phyloP scores from a whole-genome alignment of 1,140 invertebrate species.

The Leptinotarsa undecemlineata region DNA sequence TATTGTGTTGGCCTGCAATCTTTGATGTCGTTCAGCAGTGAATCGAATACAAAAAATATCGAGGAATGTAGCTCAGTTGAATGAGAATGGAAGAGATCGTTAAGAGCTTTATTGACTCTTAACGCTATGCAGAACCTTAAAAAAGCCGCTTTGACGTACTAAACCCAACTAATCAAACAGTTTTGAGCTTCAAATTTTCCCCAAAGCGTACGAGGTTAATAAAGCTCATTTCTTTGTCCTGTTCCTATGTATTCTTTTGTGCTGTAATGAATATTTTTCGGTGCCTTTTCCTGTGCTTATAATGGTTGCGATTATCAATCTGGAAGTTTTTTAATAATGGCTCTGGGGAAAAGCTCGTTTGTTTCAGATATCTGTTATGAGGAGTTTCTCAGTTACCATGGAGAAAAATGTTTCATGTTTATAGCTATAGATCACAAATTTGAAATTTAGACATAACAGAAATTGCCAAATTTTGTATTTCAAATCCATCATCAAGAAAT shows the following conservation, averaged over 20 bases:
- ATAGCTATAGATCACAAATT: no score
- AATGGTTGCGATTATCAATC: neutral
- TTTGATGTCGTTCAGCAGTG: no score
- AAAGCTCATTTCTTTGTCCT: neutral
- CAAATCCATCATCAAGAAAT: no score
- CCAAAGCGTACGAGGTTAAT: neutral
- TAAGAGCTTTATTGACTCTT: neutral
- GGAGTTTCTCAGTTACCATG: neutral
- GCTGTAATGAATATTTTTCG: slow-evolving; percentile 1
- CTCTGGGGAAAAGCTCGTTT: neutral
- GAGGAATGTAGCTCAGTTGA: neutral
- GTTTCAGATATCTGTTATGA: neutral
- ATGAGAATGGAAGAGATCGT: neutral
- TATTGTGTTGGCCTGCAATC: no score
- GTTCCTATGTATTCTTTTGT: neutral
- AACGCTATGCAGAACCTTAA: neutral
- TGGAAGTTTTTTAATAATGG: slow-evolving; percentile 4
- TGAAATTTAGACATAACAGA: no score
- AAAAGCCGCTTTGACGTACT: neutral
- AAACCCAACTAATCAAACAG: neutral
- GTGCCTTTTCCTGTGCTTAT: neutral
- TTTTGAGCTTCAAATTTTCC: neutral
- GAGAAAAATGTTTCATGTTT: no score
- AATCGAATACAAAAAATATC: no score
- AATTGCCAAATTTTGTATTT: no score